A percentile compares a stretch with the other conserved stretches of the same genome.
phyloP scores from a whole-genome alignment of 2,113 vertebrate genomes.

The Proterorhinus semilunaris region DNA sequence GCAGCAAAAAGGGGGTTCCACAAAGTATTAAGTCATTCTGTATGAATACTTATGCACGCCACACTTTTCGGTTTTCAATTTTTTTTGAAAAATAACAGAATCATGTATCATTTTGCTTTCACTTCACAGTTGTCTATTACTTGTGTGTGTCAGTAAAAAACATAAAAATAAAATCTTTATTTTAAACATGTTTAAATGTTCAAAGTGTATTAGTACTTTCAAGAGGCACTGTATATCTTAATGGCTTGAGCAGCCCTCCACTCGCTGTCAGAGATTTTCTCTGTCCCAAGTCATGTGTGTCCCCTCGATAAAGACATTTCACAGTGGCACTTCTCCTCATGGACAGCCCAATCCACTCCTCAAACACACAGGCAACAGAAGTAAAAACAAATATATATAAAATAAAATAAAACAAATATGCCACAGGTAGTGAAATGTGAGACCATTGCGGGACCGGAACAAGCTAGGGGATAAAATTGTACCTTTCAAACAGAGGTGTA shows the following conservation, averaged over 20 bases:
- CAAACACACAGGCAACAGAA: slow-evolving; percentile 17
- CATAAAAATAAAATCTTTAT: too few species aligned
- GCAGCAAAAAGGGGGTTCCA: too few species aligned
- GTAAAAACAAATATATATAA: slow-evolving; percentile 26
- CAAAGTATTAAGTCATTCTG: too few species aligned
- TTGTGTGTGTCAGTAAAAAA: too few species aligned
- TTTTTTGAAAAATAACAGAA: too few species aligned
- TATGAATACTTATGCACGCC: too few species aligned
- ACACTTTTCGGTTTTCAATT: too few species aligned
- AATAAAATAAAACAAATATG: slow-evolving; percentile 30
- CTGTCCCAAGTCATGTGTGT: slow-evolving; percentile 52
- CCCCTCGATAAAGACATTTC: slow-evolving; percentile 76
- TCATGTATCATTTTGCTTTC: too few species aligned
- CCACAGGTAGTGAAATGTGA: slow-evolving; percentile 56
- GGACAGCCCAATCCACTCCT: slow-evolving; percentile 39
- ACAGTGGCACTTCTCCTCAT: slow-evolving; percentile 64
- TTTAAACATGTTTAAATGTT: too few species aligned
- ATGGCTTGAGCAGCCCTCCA: slow-evolving; percentile 73
- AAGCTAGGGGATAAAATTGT: slow-evolving; percentile 1
- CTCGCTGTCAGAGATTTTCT: slow-evolving; percentile 71
- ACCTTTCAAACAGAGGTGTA: too few species aligned
- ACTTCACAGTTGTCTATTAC: too few species aligned
- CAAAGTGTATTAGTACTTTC: too few species aligned
- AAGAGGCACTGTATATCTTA: slow-evolving; percentile 67
- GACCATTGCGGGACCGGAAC: slow-evolving; percentile 40